A percentile compares a stretch with the other conserved stretches of the same genome.
Conservation (phyloP, 53 echinoderm and acorn worm species). For the Hippasteria phrygiana region DNA sequence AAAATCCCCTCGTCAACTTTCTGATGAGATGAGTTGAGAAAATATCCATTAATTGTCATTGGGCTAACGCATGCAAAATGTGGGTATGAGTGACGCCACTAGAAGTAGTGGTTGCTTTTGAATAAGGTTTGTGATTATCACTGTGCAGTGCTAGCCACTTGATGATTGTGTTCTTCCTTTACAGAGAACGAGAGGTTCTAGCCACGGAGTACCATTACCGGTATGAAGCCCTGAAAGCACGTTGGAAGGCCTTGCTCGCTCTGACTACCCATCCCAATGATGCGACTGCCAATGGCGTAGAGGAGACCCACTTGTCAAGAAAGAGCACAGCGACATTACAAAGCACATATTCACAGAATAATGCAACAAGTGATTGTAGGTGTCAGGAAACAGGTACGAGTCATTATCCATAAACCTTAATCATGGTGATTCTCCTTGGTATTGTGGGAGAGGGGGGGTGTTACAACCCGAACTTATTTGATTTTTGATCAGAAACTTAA, state of each 20-base stretch:
- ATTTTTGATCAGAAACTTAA: too few species aligned
- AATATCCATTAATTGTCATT: too few species aligned
- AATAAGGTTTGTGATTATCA: too few species aligned
- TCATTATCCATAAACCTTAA: neutral
- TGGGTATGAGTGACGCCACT: too few species aligned
- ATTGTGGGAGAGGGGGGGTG: too few species aligned
- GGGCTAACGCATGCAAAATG: too few species aligned
- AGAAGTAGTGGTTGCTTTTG: too few species aligned
- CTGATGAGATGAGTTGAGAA: too few species aligned
- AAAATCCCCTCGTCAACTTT: too few species aligned
- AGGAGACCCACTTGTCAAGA: constrained; percentile 19
- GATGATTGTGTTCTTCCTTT: neutral
- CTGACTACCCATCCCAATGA: constrained; percentile 42
- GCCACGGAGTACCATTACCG: constrained; percentile 81
- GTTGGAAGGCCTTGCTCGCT: constrained; percentile 84
- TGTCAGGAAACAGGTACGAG: constrained; percentile 63
- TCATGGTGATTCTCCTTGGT: too few species aligned
- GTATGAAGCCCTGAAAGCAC: constrained; percentile 91
- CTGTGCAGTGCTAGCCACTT: neutral
- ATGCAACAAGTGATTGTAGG: constrained; percentile 14
- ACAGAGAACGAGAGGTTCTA: constrained; percentile 91
- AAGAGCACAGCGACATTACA: neutral
- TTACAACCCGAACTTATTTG: too few species aligned
- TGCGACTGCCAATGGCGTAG: neutral
- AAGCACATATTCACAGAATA: constrained; percentile 7